phyloP scores from a whole-genome alignment of 1,140 invertebrate genomes.

The Pomacea maculata region DNA sequence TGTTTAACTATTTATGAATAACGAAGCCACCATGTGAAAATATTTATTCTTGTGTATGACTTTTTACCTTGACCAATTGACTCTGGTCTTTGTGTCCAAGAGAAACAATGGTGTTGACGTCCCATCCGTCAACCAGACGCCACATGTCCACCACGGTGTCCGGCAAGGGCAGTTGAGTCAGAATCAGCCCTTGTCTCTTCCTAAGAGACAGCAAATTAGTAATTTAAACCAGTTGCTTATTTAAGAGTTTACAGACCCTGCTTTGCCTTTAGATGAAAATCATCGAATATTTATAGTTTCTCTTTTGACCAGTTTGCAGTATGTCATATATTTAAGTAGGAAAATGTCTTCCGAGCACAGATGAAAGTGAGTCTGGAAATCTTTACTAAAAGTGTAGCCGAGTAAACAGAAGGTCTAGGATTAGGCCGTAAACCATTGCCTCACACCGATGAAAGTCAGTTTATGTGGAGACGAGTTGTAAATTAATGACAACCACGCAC shows the following conservation, averaged over 20 bases:
- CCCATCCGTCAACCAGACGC: conserved; percentile 51
- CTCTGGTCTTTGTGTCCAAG: conserved; percentile 4
- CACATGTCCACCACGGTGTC: conserved; percentile 57
- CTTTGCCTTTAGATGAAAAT: too few relatives aligned
- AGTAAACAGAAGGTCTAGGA: too few relatives aligned
- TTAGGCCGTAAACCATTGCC: too few relatives aligned
- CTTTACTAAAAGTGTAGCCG: too few relatives aligned
- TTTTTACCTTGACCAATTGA: too few relatives aligned
- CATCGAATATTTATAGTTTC: too few relatives aligned
- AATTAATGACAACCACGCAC: background rate
- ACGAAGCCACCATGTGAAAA: background rate
- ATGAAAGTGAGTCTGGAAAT: too few relatives aligned
- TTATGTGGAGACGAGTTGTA: background rate
- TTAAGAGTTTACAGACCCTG: too few relatives aligned
- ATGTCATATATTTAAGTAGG: too few relatives aligned
- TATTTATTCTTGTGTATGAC: background rate
- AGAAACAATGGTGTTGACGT: conserved; percentile 41
- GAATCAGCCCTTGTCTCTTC: conserved; percentile 37
- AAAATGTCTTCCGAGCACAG: too few relatives aligned
- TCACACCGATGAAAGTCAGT: too few relatives aligned
- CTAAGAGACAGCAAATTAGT: conserved; percentile 25
- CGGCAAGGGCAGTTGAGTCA: conserved; percentile 53
- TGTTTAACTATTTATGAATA: background rate
- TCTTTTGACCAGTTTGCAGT: too few relatives aligned
- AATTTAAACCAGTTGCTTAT: background rate